Evolutionary conservation across 2,797 vertebrate species (phyloP).

Genomic region (Corythornis leucogaster): DNA sequence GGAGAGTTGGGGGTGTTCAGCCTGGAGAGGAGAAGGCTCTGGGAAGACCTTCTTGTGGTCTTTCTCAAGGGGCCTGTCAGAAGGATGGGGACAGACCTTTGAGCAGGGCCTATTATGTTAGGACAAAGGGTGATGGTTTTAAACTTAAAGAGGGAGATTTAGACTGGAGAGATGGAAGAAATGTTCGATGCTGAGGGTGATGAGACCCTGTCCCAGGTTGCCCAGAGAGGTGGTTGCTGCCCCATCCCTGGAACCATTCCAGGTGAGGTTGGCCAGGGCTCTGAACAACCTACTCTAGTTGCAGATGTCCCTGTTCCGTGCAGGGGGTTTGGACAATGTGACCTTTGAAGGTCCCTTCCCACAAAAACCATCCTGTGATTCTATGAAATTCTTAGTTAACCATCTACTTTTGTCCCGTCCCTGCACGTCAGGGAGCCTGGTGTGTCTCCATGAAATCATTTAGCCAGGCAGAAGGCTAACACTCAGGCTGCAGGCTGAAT

Average conservation of each 20-base stretch:
- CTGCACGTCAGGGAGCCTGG: accelerated
- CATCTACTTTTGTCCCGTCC: background rate
- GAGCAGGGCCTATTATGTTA: background rate
- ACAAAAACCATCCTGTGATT: background rate
- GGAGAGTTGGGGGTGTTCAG: background rate
- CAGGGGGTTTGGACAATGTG: no score
- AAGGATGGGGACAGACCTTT: background rate
- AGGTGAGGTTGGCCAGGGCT: no score
- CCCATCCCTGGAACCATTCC: no score
- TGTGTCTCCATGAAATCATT: background rate
- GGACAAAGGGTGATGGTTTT: background rate
- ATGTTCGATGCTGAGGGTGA: no score
- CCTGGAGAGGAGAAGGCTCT: background rate
- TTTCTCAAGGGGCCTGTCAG: background rate
- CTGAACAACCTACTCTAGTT: no score
- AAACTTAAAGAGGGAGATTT: background rate
- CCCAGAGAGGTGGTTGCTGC: no score
- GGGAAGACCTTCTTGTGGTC: no score
- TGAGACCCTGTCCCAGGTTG: no score
- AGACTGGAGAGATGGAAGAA: background rate
- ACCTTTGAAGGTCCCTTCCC: no score
- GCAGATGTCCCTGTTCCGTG: no score
- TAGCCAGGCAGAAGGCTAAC: background rate
- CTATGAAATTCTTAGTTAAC: background rate
- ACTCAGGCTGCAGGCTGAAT: background rate